Conservation (phyloP, 2,888 invertebrate species). For the Poecilus cupreus region DNA sequence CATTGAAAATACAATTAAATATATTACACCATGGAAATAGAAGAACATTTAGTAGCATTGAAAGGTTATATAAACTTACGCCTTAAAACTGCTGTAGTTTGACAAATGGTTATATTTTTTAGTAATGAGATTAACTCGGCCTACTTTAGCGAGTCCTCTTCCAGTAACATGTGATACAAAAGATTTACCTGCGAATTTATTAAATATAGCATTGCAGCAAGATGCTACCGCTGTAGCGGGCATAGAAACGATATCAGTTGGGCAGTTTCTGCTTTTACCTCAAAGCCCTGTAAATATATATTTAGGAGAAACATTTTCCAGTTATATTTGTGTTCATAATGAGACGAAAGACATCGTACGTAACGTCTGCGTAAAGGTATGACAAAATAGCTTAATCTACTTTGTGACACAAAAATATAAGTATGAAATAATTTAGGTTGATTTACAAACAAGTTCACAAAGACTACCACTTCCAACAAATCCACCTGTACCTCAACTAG, state of each 20-base stretch:
- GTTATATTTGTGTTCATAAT: constrained; percentile 97
- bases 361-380: constrained; percentile 88
- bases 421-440: constrained; percentile 78
- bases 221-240: constrained; percentile 90
- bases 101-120: constrained; percentile 60
- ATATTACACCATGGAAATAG: constrained; percentile 66
- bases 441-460: constrained; percentile 94
- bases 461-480: constrained; percentile 87
- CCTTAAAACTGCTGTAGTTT: not conserved
- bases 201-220: constrained; percentile 85
- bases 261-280: constrained; percentile 93
- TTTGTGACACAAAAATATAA: not conserved
- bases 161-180: constrained; percentile 89
- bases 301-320: constrained; percentile 98
- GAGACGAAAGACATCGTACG: constrained; percentile 90
- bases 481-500: constrained; percentile 76
- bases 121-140: constrained; percentile 97
- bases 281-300: constrained; percentile 99
- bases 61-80: constrained; percentile 65
- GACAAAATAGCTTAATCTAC: not conserved
- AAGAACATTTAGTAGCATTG: constrained; percentile 68
- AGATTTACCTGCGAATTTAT: constrained; percentile 88
- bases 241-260: constrained; percentile 88
- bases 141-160: constrained; percentile 88
- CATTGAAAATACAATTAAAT: not conserved